Percentiles rank a stretch among this genome's conserved stretches.
phyloP scores from a whole-genome alignment of 2,888 invertebrate genomes.

The Orchesellides sinensis region DNA sequence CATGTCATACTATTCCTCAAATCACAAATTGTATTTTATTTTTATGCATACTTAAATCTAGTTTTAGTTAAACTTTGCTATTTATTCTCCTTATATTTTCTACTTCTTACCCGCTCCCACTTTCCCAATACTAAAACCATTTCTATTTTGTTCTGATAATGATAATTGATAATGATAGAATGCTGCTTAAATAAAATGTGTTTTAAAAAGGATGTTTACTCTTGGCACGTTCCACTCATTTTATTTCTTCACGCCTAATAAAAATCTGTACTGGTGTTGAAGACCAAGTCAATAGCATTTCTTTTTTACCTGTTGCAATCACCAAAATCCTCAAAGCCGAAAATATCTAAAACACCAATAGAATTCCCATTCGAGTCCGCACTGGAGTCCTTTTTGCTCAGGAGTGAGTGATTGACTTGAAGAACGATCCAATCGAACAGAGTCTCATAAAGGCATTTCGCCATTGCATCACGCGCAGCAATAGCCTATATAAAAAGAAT shows the following conservation, averaged over 20 bases:
- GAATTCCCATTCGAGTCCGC: constrained; percentile 93
- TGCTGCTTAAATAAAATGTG: too few species aligned
- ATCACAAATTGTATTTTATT: neutral
- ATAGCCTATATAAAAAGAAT: constrained; percentile 82
- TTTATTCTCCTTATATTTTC: too few species aligned
- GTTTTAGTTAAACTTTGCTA: too few species aligned
- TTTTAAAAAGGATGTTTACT: too few species aligned
- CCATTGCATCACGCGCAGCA: constrained; percentile 96
- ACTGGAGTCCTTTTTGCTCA: constrained; percentile 92
- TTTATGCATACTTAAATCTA: neutral
- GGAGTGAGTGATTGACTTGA: constrained; percentile 95
- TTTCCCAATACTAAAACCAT: too few species aligned
- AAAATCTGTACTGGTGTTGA: too few species aligned
- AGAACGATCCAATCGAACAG: constrained; percentile 98
- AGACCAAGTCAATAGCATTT: too few species aligned
- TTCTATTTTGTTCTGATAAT: too few species aligned
- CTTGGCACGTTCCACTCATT: constrained; percentile 32
- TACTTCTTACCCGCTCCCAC: too few species aligned
- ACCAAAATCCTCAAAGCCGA: constrained; percentile 97
- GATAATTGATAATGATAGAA: too few species aligned
- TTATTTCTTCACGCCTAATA: too few species aligned
- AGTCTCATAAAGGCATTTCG: constrained; percentile 97
- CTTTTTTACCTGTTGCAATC: constrained; percentile 81
- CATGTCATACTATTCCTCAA: neutral
- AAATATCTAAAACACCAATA: constrained; percentile 96